Base-by-base conservation (phyloP, 1,140 invertebrate species). In the Babylonia areolata region DNA sequence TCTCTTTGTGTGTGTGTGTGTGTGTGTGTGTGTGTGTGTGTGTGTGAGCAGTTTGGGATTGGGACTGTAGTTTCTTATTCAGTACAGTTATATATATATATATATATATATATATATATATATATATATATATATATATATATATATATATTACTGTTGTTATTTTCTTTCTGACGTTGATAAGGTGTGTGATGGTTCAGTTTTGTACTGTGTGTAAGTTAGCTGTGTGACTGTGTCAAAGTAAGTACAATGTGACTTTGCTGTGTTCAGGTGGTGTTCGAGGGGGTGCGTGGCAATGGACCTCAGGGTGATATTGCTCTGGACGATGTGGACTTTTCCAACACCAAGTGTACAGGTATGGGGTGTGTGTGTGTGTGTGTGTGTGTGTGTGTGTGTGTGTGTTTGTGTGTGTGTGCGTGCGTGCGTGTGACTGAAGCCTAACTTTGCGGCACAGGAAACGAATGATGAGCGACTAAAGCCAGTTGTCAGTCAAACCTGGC, bases 261-360 rank as follows among this genome's bases (percentile, higher is more conserved):
- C 39, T 79, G 77, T 79, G 77, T 40, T 0, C 11, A 11, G n/a
- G 31, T 73, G 23, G 73, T 77, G 73, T 3, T 20, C 23, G 37
- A 20, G 33, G 23, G 39, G 2, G 39, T 40, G 37, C 39, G 71
- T 6, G 35, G 31, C 35, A 15, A 42, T 79, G 17, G 11, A 23
- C 46, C 46, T 17, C 9, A 12, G 46, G 46, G 96, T 39, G 96
- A 97, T 88, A 97, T 97, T 90, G 96, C 96, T 20, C 95, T 97
- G 33, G 97, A 97, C 93, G 96, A 97, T 88, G 95, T 97, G 9
- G 46, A 51, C 46, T 87, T 88, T n/a, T 89, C 87, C 64, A 51
- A 88, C 58, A 90, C 88, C 40, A 84, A 35, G 17, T 92, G 91
- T 78, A n/a, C 84, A 83, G 33, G 90, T 91, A 87, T 20, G 3